These are phyloP conservation scores for Eristalinus aeneus DNA, from an alignment of 2,888 invertebrate genomes.

Conservation along the genomic window DNA sequence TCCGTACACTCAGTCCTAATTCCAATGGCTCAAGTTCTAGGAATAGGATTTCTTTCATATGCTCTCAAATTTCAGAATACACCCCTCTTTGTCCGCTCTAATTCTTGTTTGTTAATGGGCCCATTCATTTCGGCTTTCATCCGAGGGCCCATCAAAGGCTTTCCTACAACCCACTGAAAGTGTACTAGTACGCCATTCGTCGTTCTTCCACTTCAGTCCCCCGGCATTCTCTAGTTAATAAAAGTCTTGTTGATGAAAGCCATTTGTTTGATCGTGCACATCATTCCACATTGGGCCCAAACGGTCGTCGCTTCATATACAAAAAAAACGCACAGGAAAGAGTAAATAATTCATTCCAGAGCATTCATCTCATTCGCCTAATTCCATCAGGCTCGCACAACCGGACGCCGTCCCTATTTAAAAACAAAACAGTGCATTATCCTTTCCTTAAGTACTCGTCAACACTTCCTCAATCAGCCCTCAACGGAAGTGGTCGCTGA, in stretches of 20 bases:
- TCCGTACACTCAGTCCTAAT: not conserved
- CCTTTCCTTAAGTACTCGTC: constrained; percentile 21
- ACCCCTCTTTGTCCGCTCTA: not conserved
- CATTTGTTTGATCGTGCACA: not conserved
- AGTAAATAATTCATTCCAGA: not conserved
- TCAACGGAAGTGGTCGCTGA: not conserved
- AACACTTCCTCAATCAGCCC: constrained; percentile 26
- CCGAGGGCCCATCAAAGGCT: not conserved
- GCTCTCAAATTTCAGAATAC: not conserved
- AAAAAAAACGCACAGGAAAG: not conserved
- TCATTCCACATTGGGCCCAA: not conserved
- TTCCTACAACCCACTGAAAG: not conserved
- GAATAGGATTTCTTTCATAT: not conserved
- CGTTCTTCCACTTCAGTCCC: not conserved
- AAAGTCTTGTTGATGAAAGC: not conserved
- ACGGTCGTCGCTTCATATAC: not conserved
- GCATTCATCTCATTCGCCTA: not conserved
- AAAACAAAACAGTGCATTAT: not conserved
- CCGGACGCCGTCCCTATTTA: not conserved
- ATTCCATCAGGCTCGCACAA: not conserved
- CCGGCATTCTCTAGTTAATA: not conserved
- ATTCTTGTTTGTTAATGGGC: not conserved
- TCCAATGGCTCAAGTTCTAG: not conserved
- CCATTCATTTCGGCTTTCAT: not conserved
- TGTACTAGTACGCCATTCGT: not conserved